Base-by-base conservation (phyloP, 2,113 vertebrate species). In the Laticauda laticaudata region DNA sequence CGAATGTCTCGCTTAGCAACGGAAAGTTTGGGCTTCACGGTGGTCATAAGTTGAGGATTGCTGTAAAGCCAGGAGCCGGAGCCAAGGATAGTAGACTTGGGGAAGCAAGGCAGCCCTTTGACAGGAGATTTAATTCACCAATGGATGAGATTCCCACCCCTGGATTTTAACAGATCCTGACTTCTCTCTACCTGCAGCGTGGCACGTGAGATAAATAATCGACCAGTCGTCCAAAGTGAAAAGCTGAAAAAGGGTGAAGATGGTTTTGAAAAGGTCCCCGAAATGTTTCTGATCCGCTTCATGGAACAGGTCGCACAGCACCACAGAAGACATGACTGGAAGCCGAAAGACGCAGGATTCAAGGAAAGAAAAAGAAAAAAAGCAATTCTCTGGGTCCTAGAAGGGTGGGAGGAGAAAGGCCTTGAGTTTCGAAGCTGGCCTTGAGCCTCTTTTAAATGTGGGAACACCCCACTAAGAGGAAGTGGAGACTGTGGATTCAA, bases 191-290 rank as follows among this genome's bases (percentile, higher is more conserved):
- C 97, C 97, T 1, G 94, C 39, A 7, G 90, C 94, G 15, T 91
- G 43, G 87, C 93, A 97, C 88, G 96, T 95, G 24, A 95, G 26
- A 69, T 97, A 97, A 93, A 97, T 96, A n/a, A 94, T 57, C 53
- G 95, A 97, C 97, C 97, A 97, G 96, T 97, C 97, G 0, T 97
- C 97, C 94, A 97, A 91, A 0, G 97, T 97, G 81, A 97, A 96
- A 90, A 97, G 6, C 29, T 96, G 96, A 92, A 97, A 97, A 20
- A 97, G 96, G 0, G 96, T 97, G 94, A 97, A 97, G 90, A 97
- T 57, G 26, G 96, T 96, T 18, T 90, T 93, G 75, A 96, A 95
- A 86, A 97, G 93, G 92, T 93, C 96, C 86, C 93, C 94, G 64
- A 97, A 98, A 43, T 93, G 97, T 8, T 94, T 93, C 26, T 95